Base-by-base conservation (phyloP, 2,113 vertebrate species). In the Pedionomus torquatus region DNA sequence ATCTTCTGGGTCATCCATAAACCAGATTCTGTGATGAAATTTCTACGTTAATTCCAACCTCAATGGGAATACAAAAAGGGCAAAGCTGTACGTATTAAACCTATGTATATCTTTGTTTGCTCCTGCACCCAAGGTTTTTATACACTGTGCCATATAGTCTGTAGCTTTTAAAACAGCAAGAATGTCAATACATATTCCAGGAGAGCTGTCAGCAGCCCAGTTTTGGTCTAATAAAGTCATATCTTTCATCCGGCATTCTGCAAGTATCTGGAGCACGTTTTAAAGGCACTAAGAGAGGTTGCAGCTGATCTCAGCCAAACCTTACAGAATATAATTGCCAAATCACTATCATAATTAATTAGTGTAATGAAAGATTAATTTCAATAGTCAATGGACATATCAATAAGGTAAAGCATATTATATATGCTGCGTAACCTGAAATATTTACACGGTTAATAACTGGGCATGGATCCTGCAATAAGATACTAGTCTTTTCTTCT, bases 281-380 rank as follows among this genome's bases (percentile, higher is more conserved):
- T 79, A 85, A 85, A 91, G 52, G 55, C 65, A 57, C 37, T 31
- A 66, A 76, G 43, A 87, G 54, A 83, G 25, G 21, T 19, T 91
- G 74, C 24, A 77, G 49, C 39, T 77, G 70, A 26, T 90, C 37
- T 57, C 66, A 90, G 70, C 33, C 58, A 87, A 91, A 91, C 82
- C 83, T 94, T 84, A 31, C 28, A 24, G 57, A 84, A 89, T 57
- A 70, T 91, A 82, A 96, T 88, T 91, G 78, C 35, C 20, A 94
- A 82, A 91, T 89, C 74, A 44, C 65, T 64, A 64, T 87, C 15
- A 60, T 87, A 96, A 96, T 96, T 92, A 92, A 91, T 92, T 93
- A 84, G 48, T 68, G 30, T 90, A 94, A 88, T 93, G 81, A 96
- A 95, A 92, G 49, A 93, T 96, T 95, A 90, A 93, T 95, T 70